A percentile compares a stretch with the other conserved stretches of the same genome.
These are phyloP conservation scores for Bombus soroeensis DNA, from an alignment of 1,140 invertebrate species.

Conservation along the genomic window DNA sequence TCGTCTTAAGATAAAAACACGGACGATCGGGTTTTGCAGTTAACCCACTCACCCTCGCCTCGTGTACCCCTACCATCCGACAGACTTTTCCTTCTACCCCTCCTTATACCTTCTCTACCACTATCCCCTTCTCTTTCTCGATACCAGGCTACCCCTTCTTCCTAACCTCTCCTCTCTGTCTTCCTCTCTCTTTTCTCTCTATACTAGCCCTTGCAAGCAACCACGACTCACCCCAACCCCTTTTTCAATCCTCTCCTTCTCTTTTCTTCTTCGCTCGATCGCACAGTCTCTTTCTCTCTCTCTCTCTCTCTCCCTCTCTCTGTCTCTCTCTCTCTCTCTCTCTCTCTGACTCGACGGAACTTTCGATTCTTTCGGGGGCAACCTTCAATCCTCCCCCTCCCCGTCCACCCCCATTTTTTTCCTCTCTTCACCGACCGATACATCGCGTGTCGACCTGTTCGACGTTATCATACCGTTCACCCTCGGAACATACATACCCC, in stretches of 20 bases:
- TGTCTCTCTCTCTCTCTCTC: background rate
- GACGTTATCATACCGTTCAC: slow-evolving; percentile 67
- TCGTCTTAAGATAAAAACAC: slow-evolving; percentile 82
- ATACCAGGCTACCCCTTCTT: slow-evolving; percentile 45
- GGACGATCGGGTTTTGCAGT: slow-evolving; percentile 80
- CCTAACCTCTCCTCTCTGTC: slow-evolving; percentile 30
- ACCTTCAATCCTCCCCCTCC: slow-evolving; percentile 64
- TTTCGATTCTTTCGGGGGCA: slow-evolving; percentile 72
- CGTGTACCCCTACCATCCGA: slow-evolving; percentile 41
- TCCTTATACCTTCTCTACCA: slow-evolving; percentile 47
- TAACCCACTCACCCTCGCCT: slow-evolving; percentile 75
- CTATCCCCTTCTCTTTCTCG: slow-evolving; percentile 45
- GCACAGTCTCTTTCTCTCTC: background rate
- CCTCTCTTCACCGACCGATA: slow-evolving; percentile 63
- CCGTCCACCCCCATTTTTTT: slow-evolving; percentile 60
- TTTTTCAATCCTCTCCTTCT: slow-evolving; percentile 30
- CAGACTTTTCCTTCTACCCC: slow-evolving; percentile 57
- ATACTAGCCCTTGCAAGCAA: slow-evolving; percentile 53
- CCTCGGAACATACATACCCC: slow-evolving; percentile 66
- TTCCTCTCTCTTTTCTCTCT: slow-evolving; percentile 22
- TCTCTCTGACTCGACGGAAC: slow-evolving; percentile 50
- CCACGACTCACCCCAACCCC: slow-evolving; percentile 59
- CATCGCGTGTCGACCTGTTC: slow-evolving; percentile 67
- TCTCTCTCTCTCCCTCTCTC: background rate
- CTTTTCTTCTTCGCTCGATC: slow-evolving; percentile 42